Conservation (phyloP, 1,140 invertebrate species). For the Drosophila albomicans region DNA sequence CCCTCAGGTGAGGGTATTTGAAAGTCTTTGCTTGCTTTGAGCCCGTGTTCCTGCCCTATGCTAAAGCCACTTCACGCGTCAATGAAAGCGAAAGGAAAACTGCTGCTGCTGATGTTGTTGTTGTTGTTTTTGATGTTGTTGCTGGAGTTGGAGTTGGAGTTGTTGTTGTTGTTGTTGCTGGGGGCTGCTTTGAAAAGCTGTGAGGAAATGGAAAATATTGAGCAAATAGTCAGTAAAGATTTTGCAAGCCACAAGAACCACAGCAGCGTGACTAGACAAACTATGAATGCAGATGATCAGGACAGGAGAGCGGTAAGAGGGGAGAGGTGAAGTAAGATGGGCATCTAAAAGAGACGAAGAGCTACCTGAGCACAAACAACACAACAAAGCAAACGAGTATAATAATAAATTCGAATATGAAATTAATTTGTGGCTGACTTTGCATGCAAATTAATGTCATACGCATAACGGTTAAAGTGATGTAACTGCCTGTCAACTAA, state of each 20-base stretch:
- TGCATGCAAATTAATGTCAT: slow-evolving; percentile 78
- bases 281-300: slow-evolving; percentile 1
- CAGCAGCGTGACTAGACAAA: slow-evolving; percentile 67
- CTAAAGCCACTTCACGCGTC: slow-evolving; percentile 77
- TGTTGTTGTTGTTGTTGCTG: slow-evolving; percentile 19
- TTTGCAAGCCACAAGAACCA: slow-evolving; percentile 75
- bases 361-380: neutral
- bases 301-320: too few species aligned
- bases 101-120: slow-evolving; percentile 9
- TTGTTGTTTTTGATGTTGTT: slow-evolving; percentile 5
- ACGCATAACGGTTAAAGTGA: slow-evolving; percentile 78
- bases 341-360: neutral
- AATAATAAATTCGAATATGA: slow-evolving; percentile 44
- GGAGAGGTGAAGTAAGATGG: neutral
- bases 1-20: neutral
- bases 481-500: slow-evolving; percentile 70
- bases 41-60: slow-evolving; percentile 67
- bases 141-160: slow-evolving; percentile 1
- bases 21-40: slow-evolving; percentile 6
- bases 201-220: slow-evolving; percentile 83
- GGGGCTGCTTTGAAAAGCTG: slow-evolving; percentile 45
- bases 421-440: slow-evolving; percentile 66
- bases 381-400: neutral
- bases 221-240: slow-evolving; percentile 66
- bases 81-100: slow-evolving; percentile 84